Evolutionary conservation across 2,113 vertebrate genomes (phyloP).

Genomic region (Phalacrocorax brasilianus): DNA sequence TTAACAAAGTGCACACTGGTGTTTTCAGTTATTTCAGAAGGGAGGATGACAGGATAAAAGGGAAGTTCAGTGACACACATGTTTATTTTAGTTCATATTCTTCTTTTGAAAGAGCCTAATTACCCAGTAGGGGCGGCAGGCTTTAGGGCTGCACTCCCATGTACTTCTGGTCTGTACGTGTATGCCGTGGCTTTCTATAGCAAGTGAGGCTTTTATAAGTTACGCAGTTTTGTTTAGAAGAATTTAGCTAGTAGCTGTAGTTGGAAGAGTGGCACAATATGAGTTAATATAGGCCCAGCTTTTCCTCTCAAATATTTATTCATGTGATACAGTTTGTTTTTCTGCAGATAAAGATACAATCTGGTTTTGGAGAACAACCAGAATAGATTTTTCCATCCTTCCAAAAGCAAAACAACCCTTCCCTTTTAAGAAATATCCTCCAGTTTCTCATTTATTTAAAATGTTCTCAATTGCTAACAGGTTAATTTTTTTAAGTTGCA

Average conservation of each 20-base stretch:
- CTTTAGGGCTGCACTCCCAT: background rate
- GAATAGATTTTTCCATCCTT: background rate
- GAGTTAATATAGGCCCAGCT: background rate
- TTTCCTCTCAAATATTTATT: slow-evolving; percentile 44
- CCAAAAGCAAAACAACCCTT: slow-evolving; percentile 6
- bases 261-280: background rate
- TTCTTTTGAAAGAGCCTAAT: background rate
- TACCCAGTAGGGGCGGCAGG: background rate
- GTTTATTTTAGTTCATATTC: background rate
- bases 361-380: slow-evolving; percentile 33
- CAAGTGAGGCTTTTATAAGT: background rate
- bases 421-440: background rate
- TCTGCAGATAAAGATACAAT: slow-evolving; percentile 31
- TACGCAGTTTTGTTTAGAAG: background rate
- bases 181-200: background rate
- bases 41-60: background rate
- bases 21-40: background rate
- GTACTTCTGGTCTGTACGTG: background rate
- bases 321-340: background rate
- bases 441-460: background rate
- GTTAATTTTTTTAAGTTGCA: background rate
- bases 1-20: background rate
- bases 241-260: background rate
- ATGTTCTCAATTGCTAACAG: background rate
- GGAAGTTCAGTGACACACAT: background rate